These are phyloP conservation scores for Neoitamus cyanurus DNA, from an alignment of 2,888 invertebrate species.

Conservation along the genomic window DNA sequence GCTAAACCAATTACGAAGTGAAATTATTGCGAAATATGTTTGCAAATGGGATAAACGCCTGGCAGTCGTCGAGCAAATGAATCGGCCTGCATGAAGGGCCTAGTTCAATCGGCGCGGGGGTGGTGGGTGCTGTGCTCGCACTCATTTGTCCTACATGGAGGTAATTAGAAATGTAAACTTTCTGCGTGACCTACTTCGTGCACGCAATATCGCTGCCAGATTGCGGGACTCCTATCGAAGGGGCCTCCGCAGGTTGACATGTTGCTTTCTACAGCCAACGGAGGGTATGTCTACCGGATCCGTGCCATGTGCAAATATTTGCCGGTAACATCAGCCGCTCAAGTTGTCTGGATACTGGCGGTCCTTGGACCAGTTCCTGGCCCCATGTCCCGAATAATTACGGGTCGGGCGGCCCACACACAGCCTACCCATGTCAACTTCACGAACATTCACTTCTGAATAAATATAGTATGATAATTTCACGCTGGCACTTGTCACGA, in stretches of 20 bases:
- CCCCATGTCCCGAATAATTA: slow-evolving; percentile 22
- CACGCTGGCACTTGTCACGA: slow-evolving; percentile 37
- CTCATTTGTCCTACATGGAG: slow-evolving; percentile 18
- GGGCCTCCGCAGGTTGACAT: not conserved
- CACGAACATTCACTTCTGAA: slow-evolving; percentile 21
- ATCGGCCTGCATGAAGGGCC: not conserved
- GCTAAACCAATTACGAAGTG: slow-evolving; percentile 7
- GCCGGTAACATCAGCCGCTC: not conserved
- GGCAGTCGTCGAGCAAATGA: not conserved
- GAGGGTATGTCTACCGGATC: not conserved
- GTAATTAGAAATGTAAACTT: not conserved
- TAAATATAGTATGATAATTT: slow-evolving; percentile 41
- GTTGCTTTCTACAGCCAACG: not conserved
- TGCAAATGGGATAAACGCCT: slow-evolving; percentile 22
- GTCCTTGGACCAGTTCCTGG: not conserved
- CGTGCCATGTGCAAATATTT: not conserved
- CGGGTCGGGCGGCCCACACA: not conserved
- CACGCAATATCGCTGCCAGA: slow-evolving; percentile 13
- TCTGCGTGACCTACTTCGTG: not conserved
- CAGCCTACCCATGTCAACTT: not conserved
- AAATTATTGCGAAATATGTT: slow-evolving; percentile 23
- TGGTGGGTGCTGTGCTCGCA: not conserved
- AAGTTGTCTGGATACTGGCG: not conserved
- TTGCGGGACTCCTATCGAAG: not conserved
- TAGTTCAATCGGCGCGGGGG: not conserved